These are phyloP conservation scores for Leucoraja ocellata DNA, from an alignment of 2,797 vertebrate species.

Conservation along the genomic window DNA sequence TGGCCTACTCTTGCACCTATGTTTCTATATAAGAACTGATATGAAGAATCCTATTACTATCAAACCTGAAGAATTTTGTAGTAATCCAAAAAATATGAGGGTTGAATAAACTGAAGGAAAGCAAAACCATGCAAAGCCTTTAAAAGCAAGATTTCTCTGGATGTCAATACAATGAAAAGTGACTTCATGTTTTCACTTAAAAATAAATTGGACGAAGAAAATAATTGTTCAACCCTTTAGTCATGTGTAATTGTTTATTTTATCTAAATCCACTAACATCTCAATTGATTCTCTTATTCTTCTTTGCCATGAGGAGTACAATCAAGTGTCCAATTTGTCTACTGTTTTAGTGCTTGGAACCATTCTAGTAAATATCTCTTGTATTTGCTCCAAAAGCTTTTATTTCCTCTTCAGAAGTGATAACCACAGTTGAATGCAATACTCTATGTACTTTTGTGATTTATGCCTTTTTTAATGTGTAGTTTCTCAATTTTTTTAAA, in stretches of 20 bases:
- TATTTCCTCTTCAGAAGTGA: no score
- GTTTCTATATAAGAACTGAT: no score
- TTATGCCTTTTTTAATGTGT: no score
- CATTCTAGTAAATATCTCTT: not conserved
- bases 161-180: not conserved
- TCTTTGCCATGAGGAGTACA: not conserved
- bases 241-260: not conserved
- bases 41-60: not conserved
- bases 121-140: not conserved
- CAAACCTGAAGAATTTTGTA: not conserved
- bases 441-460: no score
- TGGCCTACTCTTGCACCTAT: no score
- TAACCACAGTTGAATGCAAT: no score
- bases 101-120: not conserved
- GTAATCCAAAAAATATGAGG: not conserved
- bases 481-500: no score
- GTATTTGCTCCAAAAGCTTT: no score
- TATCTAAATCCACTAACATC: not conserved
- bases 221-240: not conserved
- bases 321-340: no score
- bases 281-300: not conserved
- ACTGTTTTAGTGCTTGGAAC: not conserved
- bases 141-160: not conserved
- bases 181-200: not conserved
- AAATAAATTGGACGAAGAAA: not conserved